phyloP scores from a whole-genome alignment of 2,888 invertebrate species.

The Dryococelus australis region DNA sequence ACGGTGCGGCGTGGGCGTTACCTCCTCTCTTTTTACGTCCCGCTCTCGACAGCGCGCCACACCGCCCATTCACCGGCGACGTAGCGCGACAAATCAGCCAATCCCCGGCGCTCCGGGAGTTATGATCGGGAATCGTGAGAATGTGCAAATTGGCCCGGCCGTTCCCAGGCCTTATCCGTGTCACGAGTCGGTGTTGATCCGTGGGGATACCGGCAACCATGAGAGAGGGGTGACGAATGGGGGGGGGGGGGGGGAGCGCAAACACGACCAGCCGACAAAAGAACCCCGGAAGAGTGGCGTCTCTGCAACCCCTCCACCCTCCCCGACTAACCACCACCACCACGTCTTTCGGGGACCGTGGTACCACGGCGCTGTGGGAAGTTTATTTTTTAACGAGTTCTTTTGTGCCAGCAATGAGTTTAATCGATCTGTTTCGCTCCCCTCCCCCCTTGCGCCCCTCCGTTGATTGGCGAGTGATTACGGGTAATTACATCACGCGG shows the following conservation, averaged over 20 bases:
- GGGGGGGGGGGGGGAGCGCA: neutral
- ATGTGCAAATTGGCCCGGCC: slow-evolving; percentile 4
- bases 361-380: neutral
- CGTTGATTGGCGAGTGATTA: slow-evolving; percentile 11
- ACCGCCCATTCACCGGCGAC: neutral
- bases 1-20: neutral
- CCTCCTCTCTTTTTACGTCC: neutral
- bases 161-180: neutral
- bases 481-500: slow-evolving; percentile 16
- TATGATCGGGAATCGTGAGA: slow-evolving; percentile 8
- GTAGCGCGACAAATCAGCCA: slow-evolving; percentile 8
- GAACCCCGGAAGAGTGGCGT: neutral
- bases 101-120: slow-evolving; percentile 7
- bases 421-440: slow-evolving; percentile 1
- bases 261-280: slow-evolving; percentile 4
- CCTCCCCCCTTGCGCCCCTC: neutral
- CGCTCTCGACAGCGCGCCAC: slow-evolving; percentile 5
- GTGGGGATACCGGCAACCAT: neutral
- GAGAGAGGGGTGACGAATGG: neutral
- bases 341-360: neutral
- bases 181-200: neutral
- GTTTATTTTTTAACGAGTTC: slow-evolving; percentile 9
- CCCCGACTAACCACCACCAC: neutral
- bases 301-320: neutral
- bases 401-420: slow-evolving; percentile 16